Conservation (phyloP, 2,888 invertebrate species). For the Diaphora mendica region DNA sequence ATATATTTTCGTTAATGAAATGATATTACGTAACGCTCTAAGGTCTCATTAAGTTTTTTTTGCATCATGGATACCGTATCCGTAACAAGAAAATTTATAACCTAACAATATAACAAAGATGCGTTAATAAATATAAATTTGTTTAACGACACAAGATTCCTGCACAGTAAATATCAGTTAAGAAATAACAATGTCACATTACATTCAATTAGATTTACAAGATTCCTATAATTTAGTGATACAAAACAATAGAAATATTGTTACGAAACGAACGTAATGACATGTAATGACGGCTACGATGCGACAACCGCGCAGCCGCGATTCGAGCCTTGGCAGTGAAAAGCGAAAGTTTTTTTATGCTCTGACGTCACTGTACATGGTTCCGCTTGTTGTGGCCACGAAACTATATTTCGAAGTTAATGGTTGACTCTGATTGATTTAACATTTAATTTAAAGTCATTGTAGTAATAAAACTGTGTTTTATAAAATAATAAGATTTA, state of each 20-base stretch:
- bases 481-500: too few species aligned
- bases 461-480: not conserved
- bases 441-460: not conserved
- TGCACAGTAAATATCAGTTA: constrained; percentile 19
- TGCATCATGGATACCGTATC: too few species aligned
- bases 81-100: not conserved
- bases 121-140: not conserved
- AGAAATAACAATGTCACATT: constrained; percentile 26
- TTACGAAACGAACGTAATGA: constrained; percentile 30
- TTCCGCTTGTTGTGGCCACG: constrained; percentile 55
- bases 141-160: not conserved
- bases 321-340: constrained; percentile 81
- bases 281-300: constrained; percentile 21
- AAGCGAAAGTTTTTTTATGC: constrained; percentile 76
- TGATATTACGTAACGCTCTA: not conserved
- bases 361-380: constrained; percentile 56
- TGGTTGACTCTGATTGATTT: constrained; percentile 2
- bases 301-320: constrained; percentile 17
- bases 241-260: constrained; percentile 40
- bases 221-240: constrained; percentile 41
- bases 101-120: constrained; percentile 2
- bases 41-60: not conserved
- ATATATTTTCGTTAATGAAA: not conserved
- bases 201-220: constrained; percentile 30
- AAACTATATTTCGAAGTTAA: constrained; percentile 3